Base-by-base conservation (phyloP, 2,113 vertebrate genomes). In the Sylvilagus bachmani region DNA sequence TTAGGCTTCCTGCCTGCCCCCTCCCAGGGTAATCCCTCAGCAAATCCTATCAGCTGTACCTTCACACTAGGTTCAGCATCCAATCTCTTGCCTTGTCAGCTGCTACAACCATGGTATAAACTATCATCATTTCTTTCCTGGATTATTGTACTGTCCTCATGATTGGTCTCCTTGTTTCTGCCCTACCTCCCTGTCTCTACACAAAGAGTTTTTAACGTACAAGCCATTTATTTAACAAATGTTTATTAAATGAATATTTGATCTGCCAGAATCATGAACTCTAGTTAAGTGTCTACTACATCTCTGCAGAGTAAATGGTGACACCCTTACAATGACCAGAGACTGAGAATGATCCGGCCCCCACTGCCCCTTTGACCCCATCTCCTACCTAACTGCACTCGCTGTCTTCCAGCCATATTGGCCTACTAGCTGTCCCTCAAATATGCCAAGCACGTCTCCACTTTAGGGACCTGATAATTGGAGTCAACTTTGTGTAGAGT, bases 161-260 rank as follows among this genome's bases (percentile, higher is more conserved):
- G 44, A 73, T 53, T 85, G 61, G 33, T 44, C 36, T 36, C 33
- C 13, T 85, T 86, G 13, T 73, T 73, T 58, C 58, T 66, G 10
- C 2, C 25, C n/a, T 53, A 19, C 33, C 55, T 67, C 29, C 67
- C 62, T 67, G 62, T 75, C 29, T 61, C 69, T 75, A 53, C 17
- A 86, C 24, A 19, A 55, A 90, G 70, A 85, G 27, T 71, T 90
- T 71, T 74, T 51, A 70, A 36, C 1, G 2, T 12, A 61, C 67
- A 88, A 70, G 16, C 71, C 31, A 78, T 77, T 73, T 89, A 53
- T 77, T 80, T 86, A 70, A 77, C n/a, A 58, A 71, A 81, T 58
- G 33, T 61, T 53, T 93, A 64, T 80, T 75, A 77, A 44, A 3
- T 77, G 69, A 84, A 38, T 31, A 44, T 88, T 70, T 70, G 74